Evolutionary conservation across 92 coral and sea anemone species (phyloP), one percentile per base, ranked within the genome.

Genomic region (Hydrozoanthus gracilis): DNA sequence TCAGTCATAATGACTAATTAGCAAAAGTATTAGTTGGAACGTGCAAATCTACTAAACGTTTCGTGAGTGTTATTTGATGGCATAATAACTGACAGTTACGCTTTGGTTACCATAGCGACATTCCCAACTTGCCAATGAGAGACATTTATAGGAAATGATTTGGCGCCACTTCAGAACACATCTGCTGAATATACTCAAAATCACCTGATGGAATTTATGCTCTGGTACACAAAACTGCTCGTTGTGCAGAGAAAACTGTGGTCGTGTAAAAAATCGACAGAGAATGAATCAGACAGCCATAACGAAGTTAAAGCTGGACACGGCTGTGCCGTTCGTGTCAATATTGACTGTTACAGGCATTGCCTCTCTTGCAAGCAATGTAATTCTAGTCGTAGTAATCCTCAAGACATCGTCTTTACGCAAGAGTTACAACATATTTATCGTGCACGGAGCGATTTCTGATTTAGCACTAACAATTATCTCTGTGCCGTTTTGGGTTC

Each of bases 401-500:
- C 77, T 92, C 82, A 94, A 94, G 92, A 88, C 89, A 52, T 90
- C 94, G 71, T 82, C 68, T 16, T 67, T 55, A 45, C 82, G 91
- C 16, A 91, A 82, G 66, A 83, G 58, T 10, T 93, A 94, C 76
- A 92, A 94, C 51, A 44, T 94, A 65, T 94, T 94, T 83, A 84
- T 89, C 45, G 75, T 94, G 52, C 95, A 94, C 73, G 84, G 90
- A 83, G 91, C 91, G 58, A 70, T 91, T 3, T 93, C 88, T 70
- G 98, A 94, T 82, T 78, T 94, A 46, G 27, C 92, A n/a, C 83
- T 93, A 35, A 92, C 95, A 6, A 76, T 89, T 9, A 72, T 88
- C 11, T 91, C 93, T 7, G 87, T 94, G 15, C 98, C 98, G 6
- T 94, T 94, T 86, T 94, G 98, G 98, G 76, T 94, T 47, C 55